Conservation (phyloP, 2,888 invertebrate species). For the Frankliniella intonsa region DNA sequence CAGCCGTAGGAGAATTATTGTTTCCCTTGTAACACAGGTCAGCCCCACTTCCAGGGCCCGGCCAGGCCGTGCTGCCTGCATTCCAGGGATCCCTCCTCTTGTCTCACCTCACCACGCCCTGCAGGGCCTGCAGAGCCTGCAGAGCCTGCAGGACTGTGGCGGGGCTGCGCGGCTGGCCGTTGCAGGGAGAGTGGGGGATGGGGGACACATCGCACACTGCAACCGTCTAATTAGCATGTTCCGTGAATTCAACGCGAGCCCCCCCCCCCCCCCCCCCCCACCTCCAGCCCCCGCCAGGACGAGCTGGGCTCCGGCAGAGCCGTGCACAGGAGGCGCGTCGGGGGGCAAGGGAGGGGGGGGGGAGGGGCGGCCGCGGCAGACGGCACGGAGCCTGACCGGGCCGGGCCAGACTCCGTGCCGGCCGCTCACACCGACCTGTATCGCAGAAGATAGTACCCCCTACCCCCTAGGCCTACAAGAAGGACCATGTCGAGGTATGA, state of each 20-base stretch:
- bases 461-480: too few species aligned
- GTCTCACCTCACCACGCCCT: neutral
- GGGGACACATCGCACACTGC: neutral
- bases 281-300: neutral
- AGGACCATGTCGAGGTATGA: too few species aligned
- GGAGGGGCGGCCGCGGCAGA: neutral
- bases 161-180: too few species aligned
- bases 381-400: neutral
- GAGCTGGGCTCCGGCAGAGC: neutral
- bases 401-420: too few species aligned
- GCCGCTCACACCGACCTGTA: too few species aligned
- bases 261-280: neutral
- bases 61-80: neutral
- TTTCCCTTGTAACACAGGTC: constrained; percentile 15
- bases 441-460: too few species aligned
- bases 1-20: constrained; percentile 18
- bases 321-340: neutral
- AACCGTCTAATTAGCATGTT: constrained; percentile 26
- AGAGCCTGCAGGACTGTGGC: too few species aligned
- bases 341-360: neutral
- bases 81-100: neutral
- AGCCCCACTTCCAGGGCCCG: neutral
- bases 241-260: neutral
- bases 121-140: neutral
- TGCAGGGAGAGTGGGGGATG: too few species aligned